A percentile compares a stretch with the other conserved stretches of the same genome.
These are phyloP conservation scores for Myotis yumanensis DNA, from an alignment of 2,113 vertebrate genomes.

Conservation along the genomic window DNA sequence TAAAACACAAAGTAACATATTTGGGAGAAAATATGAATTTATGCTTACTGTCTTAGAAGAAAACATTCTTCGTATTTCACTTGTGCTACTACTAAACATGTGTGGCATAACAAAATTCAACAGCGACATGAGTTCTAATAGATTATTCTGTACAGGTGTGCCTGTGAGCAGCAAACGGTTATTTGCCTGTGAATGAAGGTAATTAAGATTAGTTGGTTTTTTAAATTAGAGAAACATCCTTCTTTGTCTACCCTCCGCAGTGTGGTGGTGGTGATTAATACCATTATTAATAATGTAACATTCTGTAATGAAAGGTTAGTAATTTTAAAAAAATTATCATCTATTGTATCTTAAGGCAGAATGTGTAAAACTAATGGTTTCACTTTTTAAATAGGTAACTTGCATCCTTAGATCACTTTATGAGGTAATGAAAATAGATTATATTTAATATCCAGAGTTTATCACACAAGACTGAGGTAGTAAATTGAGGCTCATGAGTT, in stretches of 20 bases:
- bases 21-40: neutral
- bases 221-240: neutral
- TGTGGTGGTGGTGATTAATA: neutral
- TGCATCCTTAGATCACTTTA: neutral
- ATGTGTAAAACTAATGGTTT: neutral
- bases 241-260: neutral
- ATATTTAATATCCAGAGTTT: neutral
- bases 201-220: neutral
- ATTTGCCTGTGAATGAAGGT: conserved; percentile 86
- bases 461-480: neutral
- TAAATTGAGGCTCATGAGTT: neutral
- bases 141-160: conserved; percentile 97
- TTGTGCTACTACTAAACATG: conserved; percentile 96
- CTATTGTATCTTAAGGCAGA: neutral
- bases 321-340: neutral
- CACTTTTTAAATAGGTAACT: neutral
- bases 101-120: conserved; percentile 99
- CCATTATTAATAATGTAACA: conserved; percentile 9
- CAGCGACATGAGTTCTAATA: conserved; percentile 96
- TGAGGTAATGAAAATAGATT: neutral
- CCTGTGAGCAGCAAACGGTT: conserved; percentile 95
- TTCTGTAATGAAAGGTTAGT: neutral
- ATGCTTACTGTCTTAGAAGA: conserved; percentile 91
- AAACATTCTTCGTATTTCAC: conserved; percentile 96
- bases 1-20: neutral